Evolutionary conservation across 2,113 vertebrate species (phyloP).

Genomic region (Ageneiosus marmoratus): DNA sequence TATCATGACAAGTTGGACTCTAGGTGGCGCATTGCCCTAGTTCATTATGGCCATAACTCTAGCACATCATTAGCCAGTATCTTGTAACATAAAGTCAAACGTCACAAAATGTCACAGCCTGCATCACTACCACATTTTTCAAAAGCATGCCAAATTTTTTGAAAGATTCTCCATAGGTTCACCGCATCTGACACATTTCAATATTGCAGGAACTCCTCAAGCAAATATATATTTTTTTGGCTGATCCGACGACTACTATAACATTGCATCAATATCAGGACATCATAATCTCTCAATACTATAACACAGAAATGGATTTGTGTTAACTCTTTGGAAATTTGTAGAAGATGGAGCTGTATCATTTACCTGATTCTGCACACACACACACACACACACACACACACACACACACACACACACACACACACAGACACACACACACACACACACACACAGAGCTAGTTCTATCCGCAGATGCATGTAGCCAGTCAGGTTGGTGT

Average conservation of each 20-base stretch:
- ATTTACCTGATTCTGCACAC: not conserved
- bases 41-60: too few species aligned
- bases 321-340: not conserved
- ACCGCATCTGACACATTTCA: too few species aligned
- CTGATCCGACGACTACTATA: not conserved
- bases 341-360: not conserved
- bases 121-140: too few species aligned
- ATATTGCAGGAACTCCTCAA: too few species aligned
- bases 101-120: too few species aligned
- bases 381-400: not conserved
- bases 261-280: not conserved
- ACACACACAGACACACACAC: not conserved
- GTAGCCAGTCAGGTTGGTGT: constrained; percentile 41
- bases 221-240: not conserved
- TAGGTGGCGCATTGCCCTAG: too few species aligned
- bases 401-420: not conserved
- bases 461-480: constrained; percentile 32
- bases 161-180: too few species aligned
- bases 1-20: too few species aligned
- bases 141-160: too few species aligned
- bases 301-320: not conserved
- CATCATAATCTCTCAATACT: not conserved
- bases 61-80: too few species aligned
- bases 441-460: constrained; percentile 18
- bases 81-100: too few species aligned